These are phyloP conservation scores for Panzeria rudis DNA, from an alignment of 2,888 invertebrate species.

Conservation along the genomic window DNA sequence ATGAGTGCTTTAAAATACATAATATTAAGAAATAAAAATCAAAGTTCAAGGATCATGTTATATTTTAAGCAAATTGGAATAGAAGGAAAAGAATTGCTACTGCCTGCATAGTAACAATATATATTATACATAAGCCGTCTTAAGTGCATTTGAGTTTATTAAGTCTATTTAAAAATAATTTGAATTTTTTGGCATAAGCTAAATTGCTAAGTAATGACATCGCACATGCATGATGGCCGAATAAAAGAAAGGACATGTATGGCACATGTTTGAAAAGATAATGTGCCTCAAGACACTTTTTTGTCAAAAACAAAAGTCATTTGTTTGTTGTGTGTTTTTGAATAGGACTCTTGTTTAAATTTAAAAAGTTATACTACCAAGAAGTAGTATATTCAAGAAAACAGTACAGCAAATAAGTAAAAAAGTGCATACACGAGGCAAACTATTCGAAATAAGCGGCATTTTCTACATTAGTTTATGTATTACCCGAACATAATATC, in stretches of 20 bases:
- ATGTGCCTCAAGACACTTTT: not conserved
- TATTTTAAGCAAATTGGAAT: slow-evolving; percentile 21
- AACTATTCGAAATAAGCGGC: too few species aligned
- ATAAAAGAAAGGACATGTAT: slow-evolving; percentile 7
- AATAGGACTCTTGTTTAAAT: too few species aligned
- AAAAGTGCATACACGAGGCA: too few species aligned
- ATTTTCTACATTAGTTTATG: too few species aligned
- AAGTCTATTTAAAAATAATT: slow-evolving; percentile 17
- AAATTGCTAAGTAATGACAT: slow-evolving; percentile 18
- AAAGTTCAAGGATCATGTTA: slow-evolving; percentile 52
- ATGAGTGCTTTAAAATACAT: not conserved
- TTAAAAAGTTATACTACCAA: too few species aligned
- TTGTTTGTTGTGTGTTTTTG: not conserved
- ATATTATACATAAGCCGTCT: not conserved
- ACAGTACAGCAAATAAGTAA: too few species aligned
- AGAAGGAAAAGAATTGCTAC: not conserved
- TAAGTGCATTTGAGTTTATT: slow-evolving; percentile 20
- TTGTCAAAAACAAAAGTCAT: not conserved
- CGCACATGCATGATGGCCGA: not conserved
- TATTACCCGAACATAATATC: too few species aligned
- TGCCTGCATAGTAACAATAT: not conserved
- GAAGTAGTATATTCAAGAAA: too few species aligned
- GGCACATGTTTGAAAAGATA: slow-evolving; percentile 4
- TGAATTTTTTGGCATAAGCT: slow-evolving; percentile 4
- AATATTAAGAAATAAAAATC: not conserved